Percentiles rank a stretch among this genome's conserved stretches.
Evolutionary conservation across 2,113 vertebrate species (phyloP).

Genomic region (Thunnus maccoyii): DNA sequence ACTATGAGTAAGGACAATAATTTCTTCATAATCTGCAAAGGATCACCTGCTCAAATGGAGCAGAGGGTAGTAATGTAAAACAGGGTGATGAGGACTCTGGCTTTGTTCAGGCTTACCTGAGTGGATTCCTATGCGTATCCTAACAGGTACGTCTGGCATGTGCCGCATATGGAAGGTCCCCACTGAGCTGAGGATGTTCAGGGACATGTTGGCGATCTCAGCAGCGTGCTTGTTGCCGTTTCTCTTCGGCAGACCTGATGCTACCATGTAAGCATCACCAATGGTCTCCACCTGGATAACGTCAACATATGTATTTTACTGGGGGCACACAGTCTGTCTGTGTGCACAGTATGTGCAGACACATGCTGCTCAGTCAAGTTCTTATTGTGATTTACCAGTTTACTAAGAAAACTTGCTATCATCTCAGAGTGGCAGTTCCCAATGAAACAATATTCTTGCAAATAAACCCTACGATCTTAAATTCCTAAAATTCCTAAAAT

Average conservation of each 20-base stretch:
- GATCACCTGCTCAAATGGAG: not conserved
- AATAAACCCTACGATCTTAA: too few species aligned
- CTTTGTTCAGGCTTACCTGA: slow-evolving; percentile 83
- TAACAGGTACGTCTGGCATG: slow-evolving; percentile 92
- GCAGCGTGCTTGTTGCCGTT: slow-evolving; percentile 94
- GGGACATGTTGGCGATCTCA: slow-evolving; percentile 94
- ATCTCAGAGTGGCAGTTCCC: too few species aligned
- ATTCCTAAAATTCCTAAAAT: too few species aligned
- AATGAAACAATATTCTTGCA: too few species aligned
- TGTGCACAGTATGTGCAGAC: too few species aligned
- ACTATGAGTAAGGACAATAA: not conserved
- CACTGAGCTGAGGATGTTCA: slow-evolving; percentile 94
- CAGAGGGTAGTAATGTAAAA: not conserved
- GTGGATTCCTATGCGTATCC: slow-evolving; percentile 93
- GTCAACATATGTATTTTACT: not conserved
- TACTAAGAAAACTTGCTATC: too few species aligned
- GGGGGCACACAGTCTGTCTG: not conserved
- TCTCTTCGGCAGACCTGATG: slow-evolving; percentile 91
- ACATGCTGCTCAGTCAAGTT: too few species aligned
- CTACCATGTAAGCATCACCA: slow-evolving; percentile 94
- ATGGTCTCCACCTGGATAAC: slow-evolving; percentile 92
- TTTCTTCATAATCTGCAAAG: too few species aligned
- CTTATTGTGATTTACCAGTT: too few species aligned
- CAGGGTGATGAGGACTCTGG: not conserved
- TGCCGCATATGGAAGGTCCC: slow-evolving; percentile 93